Base-by-base conservation (phyloP, 2,888 invertebrate species). In the Callinectes sapidus region DNA sequence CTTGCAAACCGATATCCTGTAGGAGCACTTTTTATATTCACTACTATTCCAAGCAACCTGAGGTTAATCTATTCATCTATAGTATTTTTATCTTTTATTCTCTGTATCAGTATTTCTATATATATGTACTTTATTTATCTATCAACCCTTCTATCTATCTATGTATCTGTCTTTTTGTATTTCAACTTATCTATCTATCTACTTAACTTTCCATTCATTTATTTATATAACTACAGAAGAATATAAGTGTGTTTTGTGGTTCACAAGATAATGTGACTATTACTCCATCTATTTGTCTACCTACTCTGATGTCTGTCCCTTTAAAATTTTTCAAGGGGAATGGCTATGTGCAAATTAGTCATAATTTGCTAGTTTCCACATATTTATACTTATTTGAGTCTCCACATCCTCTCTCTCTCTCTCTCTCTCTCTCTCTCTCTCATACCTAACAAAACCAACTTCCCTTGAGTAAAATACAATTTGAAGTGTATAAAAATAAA, bases 1-100 rank as follows among this genome's bases (percentile, higher is more conserved):
- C 39, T 92, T 92, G 42, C 85, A 86, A n/a, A 81, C 39, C 23
- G 54, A 48, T 48, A 61, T 88, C 55, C 39, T 88, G 61, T 35
- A 35, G 35, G 48, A 90, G 42, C 28, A n/a, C 42, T 81, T 13
- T 32, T 32, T 81, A 10, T 35, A 81, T 10, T 5, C 18, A 6
- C 35, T 61, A 61, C 23, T 23, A 32, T 16, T 81, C 16, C n/a
- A n/a, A 1, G 8, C 66, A 8, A 23, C 10, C 71, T 71, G 13
- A 28, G 0, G 2, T 61, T 23, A 23, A 23, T 61, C 61, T 61
- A 61, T 61, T 10, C 18, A 61, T 61, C 61, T 61, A n/a, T n/a
- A n/a, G 6, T 42, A 42, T 6, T 42, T 42, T 6, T 42, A 48
- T 77, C 77, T 48, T 48, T 48, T 48, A 48, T 8, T 8, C 48